Percentiles rank a stretch among this genome's conserved stretches.
Conservation (phyloP, 2,888 invertebrate genomes). For the Ophioninae sp. region DNA sequence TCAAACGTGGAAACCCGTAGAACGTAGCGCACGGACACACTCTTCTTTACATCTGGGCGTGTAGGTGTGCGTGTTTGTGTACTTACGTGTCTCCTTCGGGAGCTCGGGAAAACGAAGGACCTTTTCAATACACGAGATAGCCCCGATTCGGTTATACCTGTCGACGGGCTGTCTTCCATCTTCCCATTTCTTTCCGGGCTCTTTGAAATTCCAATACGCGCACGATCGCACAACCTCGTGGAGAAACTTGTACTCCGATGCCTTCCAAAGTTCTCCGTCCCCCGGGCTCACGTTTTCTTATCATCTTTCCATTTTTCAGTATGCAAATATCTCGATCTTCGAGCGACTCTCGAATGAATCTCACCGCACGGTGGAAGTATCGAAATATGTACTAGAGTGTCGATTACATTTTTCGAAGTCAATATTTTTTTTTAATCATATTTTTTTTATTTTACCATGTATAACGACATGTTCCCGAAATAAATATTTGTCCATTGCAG, state of each 20-base stretch:
- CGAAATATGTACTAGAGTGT: too few species aligned
- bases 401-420: too few species aligned
- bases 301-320: constrained; percentile 1
- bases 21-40: constrained; percentile 20
- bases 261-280: constrained; percentile 36
- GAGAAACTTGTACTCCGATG: constrained; percentile 36
- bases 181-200: constrained; percentile 21
- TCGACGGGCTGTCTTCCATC: constrained; percentile 6
- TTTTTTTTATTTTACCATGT: too few species aligned
- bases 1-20: constrained; percentile 48
- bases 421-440: too few species aligned
- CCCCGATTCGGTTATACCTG: constrained; percentile 36
- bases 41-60: background rate
- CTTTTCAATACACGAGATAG: constrained; percentile 35
- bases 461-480: too few species aligned
- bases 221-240: constrained; percentile 34
- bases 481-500: too few species aligned
- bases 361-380: background rate
- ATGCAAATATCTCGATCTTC: background rate
- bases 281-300: constrained; percentile 4
- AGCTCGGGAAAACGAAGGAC: constrained; percentile 19
- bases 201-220: constrained; percentile 47
- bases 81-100: constrained; percentile 19
- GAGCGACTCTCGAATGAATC: background rate
- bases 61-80: constrained; percentile 10